Percentiles rank a stretch among this genome's conserved stretches.
Conservation (phyloP, 1,140 invertebrate genomes). For the Drosophila lacertosa region DNA sequence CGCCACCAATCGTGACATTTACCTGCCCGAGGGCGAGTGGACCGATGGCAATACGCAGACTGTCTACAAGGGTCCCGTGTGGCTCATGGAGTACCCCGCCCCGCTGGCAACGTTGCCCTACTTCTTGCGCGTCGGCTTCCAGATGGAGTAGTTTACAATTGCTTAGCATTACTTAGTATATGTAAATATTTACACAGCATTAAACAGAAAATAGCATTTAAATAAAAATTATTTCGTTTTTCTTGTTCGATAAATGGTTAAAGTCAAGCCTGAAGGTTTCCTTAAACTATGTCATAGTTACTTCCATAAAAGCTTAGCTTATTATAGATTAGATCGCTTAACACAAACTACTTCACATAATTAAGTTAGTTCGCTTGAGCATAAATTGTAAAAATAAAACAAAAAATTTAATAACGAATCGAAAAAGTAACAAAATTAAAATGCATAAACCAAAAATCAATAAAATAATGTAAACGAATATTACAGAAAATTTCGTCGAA, state of each 20-base stretch:
- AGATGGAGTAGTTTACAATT: slow-evolving; percentile 26
- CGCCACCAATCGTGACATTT: slow-evolving; percentile 88
- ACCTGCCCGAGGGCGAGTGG: slow-evolving; percentile 90
- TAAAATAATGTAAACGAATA: slow-evolving; percentile 14
- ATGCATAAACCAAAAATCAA: slow-evolving; percentile 9
- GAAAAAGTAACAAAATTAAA: slow-evolving; percentile 26
- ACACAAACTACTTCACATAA: too few species aligned
- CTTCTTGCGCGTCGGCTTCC: slow-evolving; percentile 84
- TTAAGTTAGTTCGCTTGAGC: too few species aligned
- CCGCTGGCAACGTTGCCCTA: slow-evolving; percentile 88
- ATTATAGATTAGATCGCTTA: too few species aligned
- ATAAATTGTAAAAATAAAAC: neutral
- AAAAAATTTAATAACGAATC: slow-evolving; percentile 25
- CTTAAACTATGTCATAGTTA: too few species aligned
- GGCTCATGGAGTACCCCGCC: slow-evolving; percentile 88
- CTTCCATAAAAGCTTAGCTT: too few species aligned
- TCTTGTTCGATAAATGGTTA: too few species aligned
- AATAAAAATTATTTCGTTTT: neutral
- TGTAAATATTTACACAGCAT: neutral
- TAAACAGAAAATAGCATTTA: slow-evolving; percentile 18
- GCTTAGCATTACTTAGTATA: neutral
- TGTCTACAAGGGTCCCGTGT: slow-evolving; percentile 86
- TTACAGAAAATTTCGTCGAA: slow-evolving; percentile 59
- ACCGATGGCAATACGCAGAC: slow-evolving; percentile 85
- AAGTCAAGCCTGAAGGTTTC: too few species aligned